Evolutionary conservation across 1,140 invertebrate species (phyloP).

Genomic region (Musca domestica): DNA sequence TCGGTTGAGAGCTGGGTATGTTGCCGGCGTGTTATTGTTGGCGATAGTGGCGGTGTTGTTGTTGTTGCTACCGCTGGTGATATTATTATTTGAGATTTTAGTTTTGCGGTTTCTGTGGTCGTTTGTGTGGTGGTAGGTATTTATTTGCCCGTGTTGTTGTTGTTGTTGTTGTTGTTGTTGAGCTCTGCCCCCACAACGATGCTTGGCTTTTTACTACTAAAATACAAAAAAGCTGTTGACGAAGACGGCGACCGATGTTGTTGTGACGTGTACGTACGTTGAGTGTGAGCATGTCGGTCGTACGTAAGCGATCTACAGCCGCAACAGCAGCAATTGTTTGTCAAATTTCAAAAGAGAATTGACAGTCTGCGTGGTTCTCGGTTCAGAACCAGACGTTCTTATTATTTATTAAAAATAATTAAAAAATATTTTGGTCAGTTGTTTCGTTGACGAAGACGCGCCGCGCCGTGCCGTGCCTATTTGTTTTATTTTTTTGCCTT

Average conservation of each 20-base stretch:
- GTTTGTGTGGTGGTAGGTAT: not conserved
- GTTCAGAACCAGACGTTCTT: constrained; percentile 1
- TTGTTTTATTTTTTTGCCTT: not conserved
- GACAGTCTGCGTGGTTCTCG: constrained; percentile 13
- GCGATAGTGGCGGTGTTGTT: no score
- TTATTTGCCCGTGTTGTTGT: no score
- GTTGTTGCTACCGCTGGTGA: not conserved
- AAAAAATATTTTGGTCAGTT: no score
- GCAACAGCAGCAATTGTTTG: not conserved
- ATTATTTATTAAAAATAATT: no score
- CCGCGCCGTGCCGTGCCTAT: not conserved
- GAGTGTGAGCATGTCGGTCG: not conserved
- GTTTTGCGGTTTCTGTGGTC: constrained; percentile 11
- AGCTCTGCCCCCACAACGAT: no score
- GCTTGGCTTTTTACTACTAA: no score
- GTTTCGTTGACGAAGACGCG: no score
- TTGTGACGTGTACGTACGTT: not conserved
- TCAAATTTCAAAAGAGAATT: constrained; percentile 13
- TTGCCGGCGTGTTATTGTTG: not conserved
- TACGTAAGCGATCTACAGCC: no score
- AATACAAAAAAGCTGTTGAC: not conserved
- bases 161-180: no score
- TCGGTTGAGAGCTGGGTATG: not conserved
- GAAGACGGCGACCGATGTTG: not conserved
- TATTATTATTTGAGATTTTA: constrained; percentile 6